Evolutionary conservation across 2,888 invertebrate genomes (phyloP), one percentile per base, ranked within the genome.

Genomic region (Phragmatobia fuliginosa): DNA sequence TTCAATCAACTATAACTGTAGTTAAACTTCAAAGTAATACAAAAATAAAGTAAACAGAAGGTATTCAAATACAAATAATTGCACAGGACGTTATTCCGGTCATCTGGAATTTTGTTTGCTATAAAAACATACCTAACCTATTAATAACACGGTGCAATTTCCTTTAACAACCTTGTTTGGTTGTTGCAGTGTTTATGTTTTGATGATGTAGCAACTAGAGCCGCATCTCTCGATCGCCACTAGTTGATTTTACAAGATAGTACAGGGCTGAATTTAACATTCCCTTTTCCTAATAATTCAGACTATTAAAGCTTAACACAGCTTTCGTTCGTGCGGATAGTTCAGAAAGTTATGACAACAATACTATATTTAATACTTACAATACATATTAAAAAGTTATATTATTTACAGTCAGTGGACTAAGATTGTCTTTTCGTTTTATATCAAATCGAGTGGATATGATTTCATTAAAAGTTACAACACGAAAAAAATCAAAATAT

Each of bases 161-260:
- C 28, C 18, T 62, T 38, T 38, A 62, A 18, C 61, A 28, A 61
- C 36, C 49, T 4, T 18, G 25, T 38, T 16, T 16, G 38, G 16
- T 25, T 61, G 18, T 38, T 38, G 38, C 28, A 61, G 25, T 25
- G 49, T 52, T 56, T 25, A 52, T 25, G 56, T 56, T 63, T 36
- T 25, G 62, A 31, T 70, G 72, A 61, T 32, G 28, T 60, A 28
- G 38, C 36, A 45, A 62, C 38, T 33, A 38, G 6, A n/a, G 38
- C 58, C 28, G 73, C 65, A 72, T n/a, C n/a, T n/a, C n/a, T n/a
- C n/a, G n/a, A n/a, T 67, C 81, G 59, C 66, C 73, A 77, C 79
- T 65, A 77, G 80, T 80, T 81, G 80, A 72, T 75, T 81, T 71
- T 21, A 65, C 62, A 67, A 36, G 72, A 61, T 68, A 70, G 72